Conservation (phyloP, 2,113 vertebrate genomes). For the Cavia porcellus region DNA sequence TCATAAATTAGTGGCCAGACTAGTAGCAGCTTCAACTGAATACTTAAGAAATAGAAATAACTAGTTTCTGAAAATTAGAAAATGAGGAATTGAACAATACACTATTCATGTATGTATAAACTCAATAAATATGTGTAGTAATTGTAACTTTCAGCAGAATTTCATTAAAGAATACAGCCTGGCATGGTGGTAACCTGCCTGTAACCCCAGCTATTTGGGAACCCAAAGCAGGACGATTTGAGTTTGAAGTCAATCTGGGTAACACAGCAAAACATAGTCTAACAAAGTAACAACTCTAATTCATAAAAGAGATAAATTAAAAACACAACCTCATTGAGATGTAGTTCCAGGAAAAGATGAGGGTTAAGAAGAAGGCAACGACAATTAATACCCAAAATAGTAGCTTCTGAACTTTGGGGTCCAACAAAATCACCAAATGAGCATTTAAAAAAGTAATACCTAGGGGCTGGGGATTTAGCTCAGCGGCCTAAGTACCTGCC, state of each 20-base stretch:
- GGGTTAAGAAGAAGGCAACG: not conserved
- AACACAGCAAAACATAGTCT: not conserved
- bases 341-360: not conserved
- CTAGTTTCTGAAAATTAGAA: not conserved
- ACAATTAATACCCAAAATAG: not conserved
- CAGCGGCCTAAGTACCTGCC: too few species aligned
- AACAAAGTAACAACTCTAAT: not conserved
- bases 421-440: not conserved
- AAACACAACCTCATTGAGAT: not conserved
- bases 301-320: not conserved
- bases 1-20: not conserved
- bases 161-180: not conserved
- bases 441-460: not conserved
- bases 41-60: conserved; percentile 27
- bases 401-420: not conserved
- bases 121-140: not conserved
- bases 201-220: not conserved
- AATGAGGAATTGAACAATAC: not conserved
- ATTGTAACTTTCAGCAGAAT: not conserved
- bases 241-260: not conserved
- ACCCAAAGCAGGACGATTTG: not conserved
- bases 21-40: not conserved
- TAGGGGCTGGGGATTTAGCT: too few species aligned
- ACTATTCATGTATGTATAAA: not conserved
- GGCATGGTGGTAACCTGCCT: not conserved